Conservation (phyloP, 2,113 vertebrate genomes). For the Garra rufa region DNA sequence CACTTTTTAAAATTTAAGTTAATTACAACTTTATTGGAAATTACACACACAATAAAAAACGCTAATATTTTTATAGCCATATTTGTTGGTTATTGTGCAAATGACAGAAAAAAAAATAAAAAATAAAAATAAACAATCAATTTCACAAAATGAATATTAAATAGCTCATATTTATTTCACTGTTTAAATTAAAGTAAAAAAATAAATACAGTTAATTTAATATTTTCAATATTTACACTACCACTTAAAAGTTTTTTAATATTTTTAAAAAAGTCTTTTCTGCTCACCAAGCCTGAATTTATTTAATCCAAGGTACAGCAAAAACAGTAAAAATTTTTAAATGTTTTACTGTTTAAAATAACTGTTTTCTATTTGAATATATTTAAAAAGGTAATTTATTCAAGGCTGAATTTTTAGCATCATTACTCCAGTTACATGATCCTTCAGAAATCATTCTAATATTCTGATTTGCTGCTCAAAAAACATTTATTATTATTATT, state of each 20-base stretch:
- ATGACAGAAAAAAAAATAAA: neutral
- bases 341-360: neutral
- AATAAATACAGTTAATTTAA: too few relatives aligned
- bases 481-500: too few relatives aligned
- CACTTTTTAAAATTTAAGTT: too few relatives aligned
- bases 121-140: too few relatives aligned
- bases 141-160: neutral
- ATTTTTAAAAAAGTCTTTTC: too few relatives aligned
- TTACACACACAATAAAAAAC: too few relatives aligned
- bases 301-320: too few relatives aligned
- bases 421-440: neutral
- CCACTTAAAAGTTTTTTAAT: too few relatives aligned
- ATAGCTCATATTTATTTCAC: neutral
- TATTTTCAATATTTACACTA: too few relatives aligned
- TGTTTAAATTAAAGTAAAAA: too few relatives aligned
- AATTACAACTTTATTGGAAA: too few relatives aligned
- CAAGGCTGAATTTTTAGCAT: neutral
- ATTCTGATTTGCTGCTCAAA: neutral
- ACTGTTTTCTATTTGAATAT: neutral
- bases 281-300: too few relatives aligned
- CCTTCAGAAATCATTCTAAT: neutral
- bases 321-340: neutral
- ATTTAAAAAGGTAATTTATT: neutral
- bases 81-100: neutral
- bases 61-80: neutral